Evolutionary conservation across 2,888 invertebrate genomes (phyloP).

Genomic region (Chrysolina oricalcia): DNA sequence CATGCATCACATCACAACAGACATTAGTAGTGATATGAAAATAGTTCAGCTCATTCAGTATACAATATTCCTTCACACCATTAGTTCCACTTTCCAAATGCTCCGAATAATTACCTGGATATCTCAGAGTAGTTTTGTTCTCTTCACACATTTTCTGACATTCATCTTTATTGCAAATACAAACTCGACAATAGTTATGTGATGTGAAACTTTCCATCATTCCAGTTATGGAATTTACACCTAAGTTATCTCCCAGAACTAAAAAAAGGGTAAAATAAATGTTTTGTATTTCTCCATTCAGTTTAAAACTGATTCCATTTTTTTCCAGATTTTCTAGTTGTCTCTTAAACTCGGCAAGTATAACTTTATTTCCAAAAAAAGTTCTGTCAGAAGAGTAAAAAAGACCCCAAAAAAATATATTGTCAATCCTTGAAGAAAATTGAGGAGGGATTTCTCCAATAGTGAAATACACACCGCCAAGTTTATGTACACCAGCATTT

Average conservation of each 20-base stretch:
- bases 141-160: slow-evolving; percentile 8
- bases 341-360: neutral
- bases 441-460: neutral
- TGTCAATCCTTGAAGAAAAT: neutral
- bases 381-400: slow-evolving; percentile 1
- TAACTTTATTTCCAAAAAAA: neutral
- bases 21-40: slow-evolving; percentile 5
- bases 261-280: neutral
- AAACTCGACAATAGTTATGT: neutral
- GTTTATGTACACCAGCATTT: slow-evolving; percentile 4
- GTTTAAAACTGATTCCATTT: neutral
- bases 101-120: neutral
- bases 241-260: neutral
- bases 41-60: no score
- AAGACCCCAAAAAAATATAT: slow-evolving; percentile 2
- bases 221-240: slow-evolving; percentile 4
- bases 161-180: no score
- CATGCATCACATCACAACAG: slow-evolving; percentile 6
- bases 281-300: neutral
- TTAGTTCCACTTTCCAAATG: neutral
- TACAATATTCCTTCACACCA: slow-evolving; percentile 19
- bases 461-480: neutral
- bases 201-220: slow-evolving; percentile 8
- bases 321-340: neutral
- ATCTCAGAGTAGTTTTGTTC: neutral